Conservation (phyloP, 2,888 invertebrate species). For the Ophion costatus region DNA sequence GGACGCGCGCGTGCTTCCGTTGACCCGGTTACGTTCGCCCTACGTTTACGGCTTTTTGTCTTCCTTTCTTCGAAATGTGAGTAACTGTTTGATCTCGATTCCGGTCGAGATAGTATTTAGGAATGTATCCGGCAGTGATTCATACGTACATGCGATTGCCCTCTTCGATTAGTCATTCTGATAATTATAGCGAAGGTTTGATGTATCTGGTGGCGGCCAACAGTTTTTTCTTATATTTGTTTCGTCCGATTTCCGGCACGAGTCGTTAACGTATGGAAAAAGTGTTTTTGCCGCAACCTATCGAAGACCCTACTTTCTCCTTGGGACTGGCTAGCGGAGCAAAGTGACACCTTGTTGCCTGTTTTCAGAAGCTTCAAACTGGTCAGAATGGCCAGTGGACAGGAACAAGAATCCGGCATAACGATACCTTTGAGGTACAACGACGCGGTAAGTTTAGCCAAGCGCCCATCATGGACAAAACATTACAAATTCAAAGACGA, state of each 20-base stretch:
- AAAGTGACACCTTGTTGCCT: background rate
- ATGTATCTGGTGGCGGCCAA: background rate
- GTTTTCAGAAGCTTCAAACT: constrained; percentile 77
- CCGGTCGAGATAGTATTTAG: background rate
- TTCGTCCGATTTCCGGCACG: background rate
- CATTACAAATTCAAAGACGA: background rate
- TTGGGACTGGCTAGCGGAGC: background rate
- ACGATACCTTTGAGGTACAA: constrained; percentile 81
- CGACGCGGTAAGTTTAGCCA: constrained; percentile 76
- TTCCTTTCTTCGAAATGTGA: background rate
- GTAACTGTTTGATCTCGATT: background rate
- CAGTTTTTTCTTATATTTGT: background rate
- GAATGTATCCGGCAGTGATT: background rate
- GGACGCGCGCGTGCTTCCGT: background rate
- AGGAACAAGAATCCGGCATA: constrained; percentile 79
- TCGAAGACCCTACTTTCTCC: background rate
- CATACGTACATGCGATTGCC: background rate
- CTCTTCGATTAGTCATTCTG: background rate
- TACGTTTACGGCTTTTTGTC: background rate
- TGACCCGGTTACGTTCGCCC: background rate
- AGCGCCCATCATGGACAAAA: background rate
- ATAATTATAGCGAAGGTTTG: background rate
- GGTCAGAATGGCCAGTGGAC: constrained; percentile 79
- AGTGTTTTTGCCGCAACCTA: background rate
- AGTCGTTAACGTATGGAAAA: background rate